Base-by-base conservation (phyloP, 1,140 invertebrate species). In the Forficula auricularia region DNA sequence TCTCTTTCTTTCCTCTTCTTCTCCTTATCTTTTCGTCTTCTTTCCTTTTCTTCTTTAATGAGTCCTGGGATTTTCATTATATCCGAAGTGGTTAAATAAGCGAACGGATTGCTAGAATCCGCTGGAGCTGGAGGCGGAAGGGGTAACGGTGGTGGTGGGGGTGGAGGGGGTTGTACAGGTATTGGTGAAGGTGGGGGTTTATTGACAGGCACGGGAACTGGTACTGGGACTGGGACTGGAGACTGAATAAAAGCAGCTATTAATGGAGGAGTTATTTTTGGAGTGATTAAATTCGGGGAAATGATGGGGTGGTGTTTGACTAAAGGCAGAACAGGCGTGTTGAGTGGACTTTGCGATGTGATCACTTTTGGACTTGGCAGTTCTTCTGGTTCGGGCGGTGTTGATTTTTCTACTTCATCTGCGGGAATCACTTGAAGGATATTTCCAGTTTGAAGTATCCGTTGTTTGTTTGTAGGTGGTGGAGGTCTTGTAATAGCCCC, bases 41-140 rank as follows among this genome's bases (percentile, higher is more conserved):
- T 52, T 42, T 62, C 63, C 2, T 60, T 59, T 38, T 64, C 64
- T 30, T 64, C 63, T 20, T 54, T 58, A 35, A 62, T 60, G 7
- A 57, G 55, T 18, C 55, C 52, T 2, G 61, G 57, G 3, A 49
- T 53, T 18, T 63, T 60, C 13, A 65, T 47, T 10, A 65, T 64
- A 3, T 57, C 61, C 27, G 62, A 27, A 6, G 22, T 27, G 4
- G 22, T 27, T 27, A 27, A 27, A 27, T 6, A 27, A 1, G 16
- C 36, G 0, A 35, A 44, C 2, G 50, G 27, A 15, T 38, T 49
- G 18, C 49, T 13, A 13, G 49, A 37, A 40, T 43, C 38, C 1
- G 49, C 10, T 2, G 44, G 14, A 42, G 37, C 14, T 12, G 49
- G 19, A 6, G 54, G 50, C 38, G 1, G 50, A 47, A n/a, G 54